A percentile compares a stretch with the other conserved stretches of the same genome.
phyloP scores from a whole-genome alignment of 2,797 vertebrate genomes.

The Furcifer pardalis region DNA sequence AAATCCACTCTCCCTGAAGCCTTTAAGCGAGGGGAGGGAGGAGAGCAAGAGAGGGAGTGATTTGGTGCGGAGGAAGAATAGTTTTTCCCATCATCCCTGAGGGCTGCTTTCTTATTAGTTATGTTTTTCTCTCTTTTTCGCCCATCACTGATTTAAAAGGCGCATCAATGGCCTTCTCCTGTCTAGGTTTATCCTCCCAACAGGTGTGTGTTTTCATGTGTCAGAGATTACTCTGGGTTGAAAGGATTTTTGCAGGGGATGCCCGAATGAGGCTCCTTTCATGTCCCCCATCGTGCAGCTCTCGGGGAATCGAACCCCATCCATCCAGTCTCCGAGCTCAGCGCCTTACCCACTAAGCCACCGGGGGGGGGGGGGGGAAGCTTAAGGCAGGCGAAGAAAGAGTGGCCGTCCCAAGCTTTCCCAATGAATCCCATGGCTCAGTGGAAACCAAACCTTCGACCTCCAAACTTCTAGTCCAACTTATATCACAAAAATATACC shows the following conservation, averaged over 20 bases:
- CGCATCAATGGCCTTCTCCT: background rate
- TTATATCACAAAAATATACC: background rate
- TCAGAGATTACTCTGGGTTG: too few species aligned
- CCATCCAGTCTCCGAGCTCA: too few species aligned
- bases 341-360: too few species aligned
- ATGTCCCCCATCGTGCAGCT: too few species aligned
- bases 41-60: background rate
- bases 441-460: background rate
- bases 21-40: background rate
- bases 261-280: too few species aligned
- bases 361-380: too few species aligned
- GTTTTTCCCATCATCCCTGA: background rate
- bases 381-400: background rate
- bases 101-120: background rate
- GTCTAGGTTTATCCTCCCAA: background rate
- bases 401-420: background rate
- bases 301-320: too few species aligned
- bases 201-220: too few species aligned
- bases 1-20: background rate
- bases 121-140: background rate
- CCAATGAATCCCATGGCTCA: background rate
- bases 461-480: background rate
- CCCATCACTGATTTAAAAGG: too few species aligned
- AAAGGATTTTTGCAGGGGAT: too few species aligned
- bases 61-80: background rate